Evolutionary conservation across 1,140 invertebrate species (phyloP), one percentile per base, ranked within the genome.

Genomic region (Hypothenemus hampei): DNA sequence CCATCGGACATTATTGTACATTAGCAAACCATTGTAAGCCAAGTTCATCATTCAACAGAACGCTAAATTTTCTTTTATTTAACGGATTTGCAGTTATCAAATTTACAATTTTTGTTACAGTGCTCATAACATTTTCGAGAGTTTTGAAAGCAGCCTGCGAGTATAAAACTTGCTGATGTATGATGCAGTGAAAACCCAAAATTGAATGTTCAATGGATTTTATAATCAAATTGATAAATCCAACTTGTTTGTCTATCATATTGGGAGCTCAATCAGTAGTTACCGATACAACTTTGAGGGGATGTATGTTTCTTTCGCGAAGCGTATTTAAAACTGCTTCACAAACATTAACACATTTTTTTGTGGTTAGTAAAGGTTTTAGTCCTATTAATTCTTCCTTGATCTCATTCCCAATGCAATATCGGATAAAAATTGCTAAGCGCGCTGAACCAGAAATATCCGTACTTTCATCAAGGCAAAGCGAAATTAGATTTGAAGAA

Each of bases 1-100:
- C 63, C 62, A 68, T 33, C 59, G 60, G 59, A 69, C 63, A 64
- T 63, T 67, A 62, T 67, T 68, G 59, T 66, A 66, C 55, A 63
- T 63, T 13, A 64, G 57, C 62, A 65, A 61, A 33, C 61, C 54
- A 57, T 64, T 65, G 59, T 67, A 69, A 46, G 64, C 53, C 13
- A 59, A 65, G 56, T 65, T 60, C 49, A 60, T 67, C 59, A 31
- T 64, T 51, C 50, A 66, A 62, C 59, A 64, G 62, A 58, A 57
- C 50, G 41, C 60, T 24, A 59, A 65, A 67, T 53, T 63, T 52
- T 57, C 57, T 31, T 56, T 66, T 68, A 48, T 65, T 64, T 61
- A 65, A 61, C 41, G 65, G 49, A 26, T 52, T 46, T 49, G 54
- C 47, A 35, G 60, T 61, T 35, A 68, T 65, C 36, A 58, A 51